Conservation (phyloP, 2,888 invertebrate genomes). For the Chloroclystis v-ata region DNA sequence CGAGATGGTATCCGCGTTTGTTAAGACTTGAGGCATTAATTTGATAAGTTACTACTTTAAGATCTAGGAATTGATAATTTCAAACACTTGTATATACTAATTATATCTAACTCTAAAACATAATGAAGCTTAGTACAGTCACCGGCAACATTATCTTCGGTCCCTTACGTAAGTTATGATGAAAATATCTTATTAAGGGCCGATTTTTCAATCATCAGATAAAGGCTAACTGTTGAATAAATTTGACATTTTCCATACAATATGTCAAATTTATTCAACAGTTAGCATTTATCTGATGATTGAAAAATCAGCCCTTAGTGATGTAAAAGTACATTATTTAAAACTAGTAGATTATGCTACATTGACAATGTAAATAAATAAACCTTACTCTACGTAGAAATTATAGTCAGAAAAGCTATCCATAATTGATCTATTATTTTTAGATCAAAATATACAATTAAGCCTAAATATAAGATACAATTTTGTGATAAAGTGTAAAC, state of each 20-base stretch:
- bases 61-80: too few species aligned
- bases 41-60: background rate
- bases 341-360: slow-evolving; percentile 48
- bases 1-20: too few species aligned
- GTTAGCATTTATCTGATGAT: too few species aligned
- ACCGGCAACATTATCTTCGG: slow-evolving; percentile 61
- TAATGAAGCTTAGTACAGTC: background rate
- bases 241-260: too few species aligned
- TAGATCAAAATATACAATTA: too few species aligned
- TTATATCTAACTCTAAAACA: too few species aligned
- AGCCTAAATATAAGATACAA: background rate
- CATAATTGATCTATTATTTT: background rate
- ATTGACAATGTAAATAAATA: slow-evolving; percentile 22
- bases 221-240: too few species aligned
- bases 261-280: too few species aligned
- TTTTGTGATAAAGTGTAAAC: background rate
- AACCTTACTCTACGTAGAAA: background rate
- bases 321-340: slow-evolving; percentile 42
- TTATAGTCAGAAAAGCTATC: background rate
- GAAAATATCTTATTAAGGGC: too few species aligned
- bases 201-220: too few species aligned
- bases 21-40: background rate
- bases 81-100: too few species aligned
- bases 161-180: slow-evolving; percentile 35
- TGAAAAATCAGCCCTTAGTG: too few species aligned